Evolutionary conservation across 2,797 vertebrate genomes (phyloP).

Genomic region (Sebastes vulpes): DNA sequence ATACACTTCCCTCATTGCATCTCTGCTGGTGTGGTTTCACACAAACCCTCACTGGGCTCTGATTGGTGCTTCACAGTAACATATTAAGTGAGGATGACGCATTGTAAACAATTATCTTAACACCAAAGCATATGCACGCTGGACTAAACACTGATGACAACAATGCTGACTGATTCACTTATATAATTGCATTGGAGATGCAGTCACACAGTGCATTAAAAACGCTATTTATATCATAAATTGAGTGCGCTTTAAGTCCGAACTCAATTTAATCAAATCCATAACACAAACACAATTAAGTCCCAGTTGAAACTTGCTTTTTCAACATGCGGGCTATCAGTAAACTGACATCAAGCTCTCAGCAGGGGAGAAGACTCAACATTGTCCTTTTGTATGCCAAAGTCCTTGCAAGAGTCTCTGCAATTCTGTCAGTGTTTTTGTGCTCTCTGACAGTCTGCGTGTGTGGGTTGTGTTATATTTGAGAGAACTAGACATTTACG

Average conservation of each 20-base stretch:
- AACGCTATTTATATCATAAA: not conserved
- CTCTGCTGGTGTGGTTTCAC: not conserved
- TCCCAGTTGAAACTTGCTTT: not conserved
- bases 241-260: not conserved
- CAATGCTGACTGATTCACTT: not conserved
- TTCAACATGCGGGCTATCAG: not conserved
- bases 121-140: not conserved
- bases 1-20: not conserved
- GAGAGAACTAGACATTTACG: not conserved
- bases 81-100: not conserved
- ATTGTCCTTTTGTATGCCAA: not conserved
- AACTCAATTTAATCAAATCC: not conserved
- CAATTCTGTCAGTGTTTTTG: not conserved
- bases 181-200: not conserved
- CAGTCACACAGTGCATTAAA: not conserved
- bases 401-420: not conserved
- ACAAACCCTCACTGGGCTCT: not conserved
- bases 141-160: not conserved
- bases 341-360: not conserved
- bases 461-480: not conserved
- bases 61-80: not conserved
- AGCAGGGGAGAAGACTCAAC: not conserved
- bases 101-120: not conserved
- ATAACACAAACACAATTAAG: not conserved
- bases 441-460: not conserved